Percentiles rank a stretch among this genome's conserved stretches.
Conservation (phyloP, 2,888 invertebrate species). For the Heliothis peltigera region DNA sequence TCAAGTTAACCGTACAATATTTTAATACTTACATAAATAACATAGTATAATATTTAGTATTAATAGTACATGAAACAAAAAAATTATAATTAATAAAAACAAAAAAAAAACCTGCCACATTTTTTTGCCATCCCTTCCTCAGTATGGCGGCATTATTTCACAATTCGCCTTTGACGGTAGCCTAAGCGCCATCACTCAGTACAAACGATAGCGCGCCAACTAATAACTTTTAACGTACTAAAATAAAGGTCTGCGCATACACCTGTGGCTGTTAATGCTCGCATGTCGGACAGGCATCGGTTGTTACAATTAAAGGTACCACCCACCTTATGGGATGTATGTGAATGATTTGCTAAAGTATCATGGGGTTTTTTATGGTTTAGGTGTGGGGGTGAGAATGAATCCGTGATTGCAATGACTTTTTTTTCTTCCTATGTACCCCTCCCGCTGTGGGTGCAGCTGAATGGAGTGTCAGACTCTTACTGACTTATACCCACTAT, state of each 20-base stretch:
- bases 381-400: no score
- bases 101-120: background rate
- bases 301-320: slow-evolving; percentile 40
- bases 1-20: no score
- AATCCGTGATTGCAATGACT: no score
- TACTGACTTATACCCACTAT: no score
- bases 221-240: slow-evolving; percentile 58
- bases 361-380: background rate
- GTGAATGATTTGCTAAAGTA: slow-evolving; percentile 28
- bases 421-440: no score
- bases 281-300: slow-evolving; percentile 51
- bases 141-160: slow-evolving; percentile 71
- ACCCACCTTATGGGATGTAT: slow-evolving; percentile 29
- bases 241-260: slow-evolving; percentile 55
- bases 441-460: no score
- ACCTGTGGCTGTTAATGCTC: slow-evolving; percentile 56
- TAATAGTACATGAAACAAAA: no score
- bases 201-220: slow-evolving; percentile 41
- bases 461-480: no score
- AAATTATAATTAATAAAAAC: no score
- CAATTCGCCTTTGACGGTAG: slow-evolving; percentile 67
- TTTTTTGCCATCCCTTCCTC: slow-evolving; percentile 65
- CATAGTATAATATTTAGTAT: no score
- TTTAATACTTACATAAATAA: no score
- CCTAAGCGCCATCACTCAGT: slow-evolving; percentile 51